phyloP scores from a whole-genome alignment of 2,113 vertebrate genomes.

The Suncus etruscus region DNA sequence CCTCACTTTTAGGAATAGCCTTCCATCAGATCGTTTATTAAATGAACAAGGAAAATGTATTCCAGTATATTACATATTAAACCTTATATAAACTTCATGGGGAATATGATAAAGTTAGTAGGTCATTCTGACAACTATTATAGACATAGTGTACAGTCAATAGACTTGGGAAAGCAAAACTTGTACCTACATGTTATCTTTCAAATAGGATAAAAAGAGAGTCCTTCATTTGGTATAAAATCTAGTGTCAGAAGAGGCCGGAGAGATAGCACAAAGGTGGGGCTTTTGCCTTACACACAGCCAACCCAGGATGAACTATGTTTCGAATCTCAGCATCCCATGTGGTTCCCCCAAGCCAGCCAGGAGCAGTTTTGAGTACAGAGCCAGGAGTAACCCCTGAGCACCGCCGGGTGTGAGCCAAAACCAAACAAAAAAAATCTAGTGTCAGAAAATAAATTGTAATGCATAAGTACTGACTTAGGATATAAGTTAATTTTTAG shows the following conservation, averaged over 20 bases:
- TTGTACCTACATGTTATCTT: background rate
- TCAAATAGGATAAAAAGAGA: background rate
- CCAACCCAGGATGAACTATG: no score
- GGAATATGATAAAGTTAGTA: background rate
- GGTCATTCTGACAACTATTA: background rate
- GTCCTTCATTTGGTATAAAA: constrained; percentile 12
- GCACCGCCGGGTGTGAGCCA: no score
- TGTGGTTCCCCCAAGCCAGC: no score
- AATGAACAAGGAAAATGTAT: background rate
- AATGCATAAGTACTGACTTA: constrained; percentile 11
- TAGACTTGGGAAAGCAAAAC: background rate
- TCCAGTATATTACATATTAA: constrained; percentile 19
- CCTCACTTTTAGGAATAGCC: background rate
- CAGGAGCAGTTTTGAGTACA: no score
- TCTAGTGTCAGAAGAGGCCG: background rate
- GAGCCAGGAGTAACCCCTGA: no score
- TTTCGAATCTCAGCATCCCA: no score
- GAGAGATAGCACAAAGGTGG: no score
- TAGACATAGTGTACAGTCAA: background rate
- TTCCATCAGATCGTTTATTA: background rate
- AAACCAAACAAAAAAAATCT: background rate
- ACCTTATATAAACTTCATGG: background rate
- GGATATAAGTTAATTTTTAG: constrained; percentile 9
- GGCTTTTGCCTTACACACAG: no score
- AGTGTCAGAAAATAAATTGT: background rate